A percentile compares a stretch with the other conserved stretches of the same genome.
phyloP scores from a whole-genome alignment of 2,888 invertebrate species.

The Tolmerus cingulatus region DNA sequence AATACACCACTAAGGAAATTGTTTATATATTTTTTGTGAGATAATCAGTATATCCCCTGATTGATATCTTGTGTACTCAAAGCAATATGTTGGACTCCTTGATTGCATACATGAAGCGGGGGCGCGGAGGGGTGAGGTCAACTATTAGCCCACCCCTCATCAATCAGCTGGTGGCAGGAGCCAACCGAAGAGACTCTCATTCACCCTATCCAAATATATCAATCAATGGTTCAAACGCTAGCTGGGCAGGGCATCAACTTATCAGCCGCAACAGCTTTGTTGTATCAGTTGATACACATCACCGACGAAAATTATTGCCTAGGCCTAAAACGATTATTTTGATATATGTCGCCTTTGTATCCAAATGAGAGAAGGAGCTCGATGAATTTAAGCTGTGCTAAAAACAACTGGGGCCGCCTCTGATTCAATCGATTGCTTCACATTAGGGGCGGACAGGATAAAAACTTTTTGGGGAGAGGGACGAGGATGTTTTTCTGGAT shows the following conservation, averaged over 20 bases:
- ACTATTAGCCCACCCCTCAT: slow-evolving; percentile 15
- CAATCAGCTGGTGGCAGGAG: slow-evolving; percentile 3
- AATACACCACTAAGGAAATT: neutral
- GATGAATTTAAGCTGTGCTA: neutral
- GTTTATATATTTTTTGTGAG: neutral
- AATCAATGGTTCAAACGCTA: slow-evolving; percentile 8
- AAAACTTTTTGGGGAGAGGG: neutral
- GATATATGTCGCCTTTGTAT: neutral
- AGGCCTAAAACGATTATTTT: slow-evolving; percentile 28
- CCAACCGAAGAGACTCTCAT: neutral
- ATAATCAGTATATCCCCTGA: neutral
- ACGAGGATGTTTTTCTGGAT: neutral
- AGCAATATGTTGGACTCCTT: neutral
- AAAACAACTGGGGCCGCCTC: neutral
- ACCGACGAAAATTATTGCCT: slow-evolving; percentile 21
- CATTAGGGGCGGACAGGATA: neutral
- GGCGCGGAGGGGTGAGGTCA: neutral
- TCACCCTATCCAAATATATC: slow-evolving; percentile 3
- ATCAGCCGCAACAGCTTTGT: slow-evolving; percentile 28
- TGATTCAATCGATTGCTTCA: neutral
- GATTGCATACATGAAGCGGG: neutral
- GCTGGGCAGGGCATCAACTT: slow-evolving; percentile 6
- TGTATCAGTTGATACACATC: slow-evolving; percentile 17
- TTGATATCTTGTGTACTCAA: neutral
- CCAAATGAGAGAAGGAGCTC: neutral